Percentiles rank a stretch among this genome's conserved stretches.
Conservation (phyloP, 2,888 invertebrate species). For the Pseudococcus jackbeardsleyi region DNA sequence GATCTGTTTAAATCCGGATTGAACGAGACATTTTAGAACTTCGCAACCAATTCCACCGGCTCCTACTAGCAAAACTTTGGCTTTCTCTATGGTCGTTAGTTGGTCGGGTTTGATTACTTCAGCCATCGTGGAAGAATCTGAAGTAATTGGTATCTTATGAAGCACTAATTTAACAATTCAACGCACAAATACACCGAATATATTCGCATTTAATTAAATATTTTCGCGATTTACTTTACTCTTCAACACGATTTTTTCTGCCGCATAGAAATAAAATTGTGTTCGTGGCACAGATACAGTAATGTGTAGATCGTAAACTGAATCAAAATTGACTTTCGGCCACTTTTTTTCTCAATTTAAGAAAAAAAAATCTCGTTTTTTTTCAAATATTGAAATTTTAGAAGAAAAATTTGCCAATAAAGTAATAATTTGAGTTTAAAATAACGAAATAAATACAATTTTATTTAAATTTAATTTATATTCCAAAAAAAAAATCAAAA, state of each 20-base stretch:
- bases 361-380: not conserved
- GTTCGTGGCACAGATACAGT: not conserved
- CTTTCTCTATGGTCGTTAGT: constrained; percentile 77
- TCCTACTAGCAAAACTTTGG: constrained; percentile 89
- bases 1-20: constrained; percentile 93
- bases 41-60: constrained; percentile 99
- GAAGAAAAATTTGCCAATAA: no score
- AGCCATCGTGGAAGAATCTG: constrained; percentile 72
- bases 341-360: not conserved
- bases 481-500: no score
- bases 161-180: not conserved
- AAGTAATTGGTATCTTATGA: not conserved
- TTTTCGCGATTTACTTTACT: not conserved
- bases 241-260: not conserved
- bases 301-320: not conserved
- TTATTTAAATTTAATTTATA: no score
- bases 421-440: no score
- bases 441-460: no score
- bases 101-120: constrained; percentile 78
- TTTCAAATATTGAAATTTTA: not conserved
- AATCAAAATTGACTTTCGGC: not conserved
- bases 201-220: not conserved
- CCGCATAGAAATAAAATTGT: constrained; percentile 10
- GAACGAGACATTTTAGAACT: constrained; percentile 94
- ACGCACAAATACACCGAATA: not conserved